Percentiles rank a stretch among this genome's conserved stretches.
phyloP scores from a whole-genome alignment of 2,113 vertebrate species.

The Lophura nycthemera region DNA sequence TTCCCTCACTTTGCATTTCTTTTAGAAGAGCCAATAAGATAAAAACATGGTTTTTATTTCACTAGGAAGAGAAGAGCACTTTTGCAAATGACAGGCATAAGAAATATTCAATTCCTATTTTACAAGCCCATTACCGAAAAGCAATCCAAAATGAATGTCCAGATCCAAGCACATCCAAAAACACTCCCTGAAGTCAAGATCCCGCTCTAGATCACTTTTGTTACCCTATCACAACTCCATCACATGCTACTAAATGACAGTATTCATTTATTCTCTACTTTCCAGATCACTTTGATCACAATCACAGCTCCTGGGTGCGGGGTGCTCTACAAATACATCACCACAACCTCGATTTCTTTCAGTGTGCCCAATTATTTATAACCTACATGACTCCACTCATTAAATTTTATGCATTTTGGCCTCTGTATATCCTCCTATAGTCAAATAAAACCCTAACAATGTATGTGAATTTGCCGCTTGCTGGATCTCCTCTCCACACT shows the following conservation, averaged over 20 bases:
- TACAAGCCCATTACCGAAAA: not conserved
- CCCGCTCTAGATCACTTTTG: not conserved
- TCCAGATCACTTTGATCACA: not conserved
- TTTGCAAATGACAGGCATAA: not conserved
- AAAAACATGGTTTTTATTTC: not conserved
- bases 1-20: not conserved
- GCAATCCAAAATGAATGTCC: not conserved
- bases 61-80: not conserved
- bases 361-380: constrained; percentile 53
- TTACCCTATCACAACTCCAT: not conserved
- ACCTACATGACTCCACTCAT: constrained; percentile 46
- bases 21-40: not conserved
- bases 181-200: not conserved
- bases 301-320: not conserved
- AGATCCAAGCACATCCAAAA: not conserved
- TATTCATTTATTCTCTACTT: not conserved
- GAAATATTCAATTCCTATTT: not conserved
- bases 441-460: constrained; percentile 24
- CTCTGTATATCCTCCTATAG: not conserved
- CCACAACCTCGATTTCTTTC: constrained; percentile 20
- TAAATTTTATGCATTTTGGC: constrained; percentile 60
- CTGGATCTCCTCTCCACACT: not conserved
- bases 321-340: constrained; percentile 22
- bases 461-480: not conserved
- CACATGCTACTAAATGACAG: not conserved